A percentile compares a stretch with the other conserved stretches of the same genome.
Evolutionary conservation across 2,797 vertebrate species (phyloP).

Genomic region (Enteromius thamalakanensis): DNA sequence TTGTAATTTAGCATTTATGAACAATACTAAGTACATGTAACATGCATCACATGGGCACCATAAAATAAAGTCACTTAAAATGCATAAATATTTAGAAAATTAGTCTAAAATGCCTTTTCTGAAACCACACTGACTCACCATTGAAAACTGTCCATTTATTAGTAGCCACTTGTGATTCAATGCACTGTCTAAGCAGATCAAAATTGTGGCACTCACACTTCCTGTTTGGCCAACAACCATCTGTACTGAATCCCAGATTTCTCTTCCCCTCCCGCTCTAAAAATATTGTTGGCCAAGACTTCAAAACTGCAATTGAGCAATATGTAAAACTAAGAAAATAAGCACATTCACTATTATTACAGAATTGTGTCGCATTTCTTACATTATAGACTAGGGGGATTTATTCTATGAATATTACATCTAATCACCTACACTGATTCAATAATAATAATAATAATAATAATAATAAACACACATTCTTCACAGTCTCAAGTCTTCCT

Average conservation of each 20-base stretch:
- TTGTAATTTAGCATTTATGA: not conserved
- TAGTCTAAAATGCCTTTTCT: not conserved
- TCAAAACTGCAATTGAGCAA: not conserved
- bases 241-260: not conserved
- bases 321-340: not conserved
- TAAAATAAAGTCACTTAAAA: not conserved
- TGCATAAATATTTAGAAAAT: not conserved
- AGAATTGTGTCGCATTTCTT: not conserved
- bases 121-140: not conserved
- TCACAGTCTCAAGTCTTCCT: not conserved
- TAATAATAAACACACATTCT: not conserved
- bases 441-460: not conserved
- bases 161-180: not conserved
- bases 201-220: constrained; percentile 19
- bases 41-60: not conserved
- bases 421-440: not conserved
- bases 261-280: not conserved
- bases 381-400: not conserved
- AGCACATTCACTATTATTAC: not conserved
- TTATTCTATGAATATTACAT: not conserved
- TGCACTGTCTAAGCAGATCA: not conserved
- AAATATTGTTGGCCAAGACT: not conserved
- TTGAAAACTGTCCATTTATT: not conserved
- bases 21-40: not conserved
- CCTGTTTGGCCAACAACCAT: not conserved